These are phyloP conservation scores for Julus scanicus DNA, from an alignment of 2,888 invertebrate species.

Conservation along the genomic window DNA sequence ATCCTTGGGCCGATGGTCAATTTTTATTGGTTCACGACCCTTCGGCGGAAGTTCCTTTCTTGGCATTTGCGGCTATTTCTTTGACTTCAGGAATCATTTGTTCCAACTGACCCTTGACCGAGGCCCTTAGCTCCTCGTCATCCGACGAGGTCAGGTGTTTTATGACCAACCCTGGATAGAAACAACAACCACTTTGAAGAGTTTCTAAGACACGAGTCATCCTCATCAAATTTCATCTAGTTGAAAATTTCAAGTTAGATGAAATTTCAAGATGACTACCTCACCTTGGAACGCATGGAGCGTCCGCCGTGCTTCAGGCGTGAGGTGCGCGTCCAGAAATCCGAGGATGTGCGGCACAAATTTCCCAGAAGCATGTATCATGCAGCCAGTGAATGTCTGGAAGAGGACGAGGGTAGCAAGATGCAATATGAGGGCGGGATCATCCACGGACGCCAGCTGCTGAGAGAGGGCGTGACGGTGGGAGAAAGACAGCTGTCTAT, in stretches of 20 bases:
- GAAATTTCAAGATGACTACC: too few relatives aligned
- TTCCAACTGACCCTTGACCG: slow-evolving; percentile 68
- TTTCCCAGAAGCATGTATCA: slow-evolving; percentile 89
- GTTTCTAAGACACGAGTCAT: too few relatives aligned
- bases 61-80: slow-evolving; percentile 60
- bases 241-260: too few relatives aligned
- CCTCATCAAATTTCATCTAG: too few relatives aligned
- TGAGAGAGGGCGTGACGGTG: slow-evolving; percentile 84
- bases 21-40: too few relatives aligned
- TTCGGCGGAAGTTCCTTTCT: slow-evolving; percentile 55
- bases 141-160: slow-evolving; percentile 70
- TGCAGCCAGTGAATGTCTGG: slow-evolving; percentile 79
- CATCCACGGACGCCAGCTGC: slow-evolving; percentile 77
- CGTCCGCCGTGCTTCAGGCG: slow-evolving; percentile 73
- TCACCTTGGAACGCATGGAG: slow-evolving; percentile 84
- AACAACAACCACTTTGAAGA: too few relatives aligned
- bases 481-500: slow-evolving; percentile 77
- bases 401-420: slow-evolving; percentile 82
- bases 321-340: slow-evolving; percentile 76
- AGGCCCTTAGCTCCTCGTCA: slow-evolving; percentile 68
- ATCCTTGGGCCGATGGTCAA: too few relatives aligned
- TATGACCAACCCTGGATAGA: slow-evolving; percentile 70
- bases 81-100: slow-evolving; percentile 61
- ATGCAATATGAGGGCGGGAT: slow-evolving; percentile 83
- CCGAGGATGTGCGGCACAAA: slow-evolving; percentile 85